phyloP scores from a whole-genome alignment of 1,140 invertebrate species.

The Cotesia typhae region DNA sequence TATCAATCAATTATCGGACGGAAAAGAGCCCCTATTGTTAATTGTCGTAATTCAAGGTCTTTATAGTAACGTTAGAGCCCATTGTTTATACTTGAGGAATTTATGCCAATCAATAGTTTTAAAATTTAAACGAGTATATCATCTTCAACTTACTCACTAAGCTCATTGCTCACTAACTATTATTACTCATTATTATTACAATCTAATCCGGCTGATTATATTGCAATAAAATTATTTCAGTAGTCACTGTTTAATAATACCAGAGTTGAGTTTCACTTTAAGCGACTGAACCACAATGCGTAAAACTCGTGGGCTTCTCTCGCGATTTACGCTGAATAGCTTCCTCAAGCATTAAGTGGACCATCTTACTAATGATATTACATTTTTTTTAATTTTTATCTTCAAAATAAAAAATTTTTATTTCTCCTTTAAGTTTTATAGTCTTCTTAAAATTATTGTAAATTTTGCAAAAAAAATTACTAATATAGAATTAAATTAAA shows the following conservation, averaged over 20 bases:
- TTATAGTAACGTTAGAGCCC: constrained; percentile 2
- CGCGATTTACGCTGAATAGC: constrained; percentile 11
- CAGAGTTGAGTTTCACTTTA: constrained; percentile 15
- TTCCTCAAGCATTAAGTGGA: constrained; percentile 31
- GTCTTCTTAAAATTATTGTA: too few species aligned
- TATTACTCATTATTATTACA: too few species aligned
- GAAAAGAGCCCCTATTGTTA: constrained; percentile 4
- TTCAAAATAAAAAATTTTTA: too few species aligned
- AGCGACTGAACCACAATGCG: constrained; percentile 15
- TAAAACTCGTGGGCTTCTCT: constrained; percentile 18
- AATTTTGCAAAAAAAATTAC: too few species aligned
- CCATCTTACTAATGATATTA: constrained; percentile 4
- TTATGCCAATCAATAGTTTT: background rate
- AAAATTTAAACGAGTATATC: background rate
- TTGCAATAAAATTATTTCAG: too few species aligned
- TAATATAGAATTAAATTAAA: too few species aligned
- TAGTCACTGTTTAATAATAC: background rate
- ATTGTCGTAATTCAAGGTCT: constrained; percentile 16
- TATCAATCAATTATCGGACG: constrained; percentile 2
- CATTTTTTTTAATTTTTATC: too few species aligned
- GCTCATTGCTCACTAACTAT: too few species aligned
- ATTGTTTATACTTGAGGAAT: background rate
- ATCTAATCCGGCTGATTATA: too few species aligned
- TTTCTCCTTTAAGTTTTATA: too few species aligned
- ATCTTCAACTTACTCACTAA: too few species aligned